Base-by-base conservation (phyloP, 2,888 invertebrate genomes). In the Leptinotarsa tumamoca region DNA sequence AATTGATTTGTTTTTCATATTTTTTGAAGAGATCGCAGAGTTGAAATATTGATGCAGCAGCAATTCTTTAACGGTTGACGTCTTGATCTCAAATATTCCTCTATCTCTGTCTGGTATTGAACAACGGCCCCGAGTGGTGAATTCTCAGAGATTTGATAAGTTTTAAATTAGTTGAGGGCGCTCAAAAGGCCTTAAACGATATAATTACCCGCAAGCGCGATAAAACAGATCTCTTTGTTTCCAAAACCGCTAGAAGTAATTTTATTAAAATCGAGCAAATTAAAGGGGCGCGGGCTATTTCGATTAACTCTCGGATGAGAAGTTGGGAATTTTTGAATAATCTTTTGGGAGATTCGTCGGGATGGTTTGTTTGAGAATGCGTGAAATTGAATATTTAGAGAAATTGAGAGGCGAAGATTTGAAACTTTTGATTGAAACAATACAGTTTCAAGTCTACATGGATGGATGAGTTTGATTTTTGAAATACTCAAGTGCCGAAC, bases 251-350 rank as follows among this genome's bases (percentile, higher is more conserved):
- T 67, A 72, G 73, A 76, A 77, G 75, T 75, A 72, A 77, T 79
- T 79, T 75, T 74, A 74, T 75, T 77, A 79, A 77, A 75, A 76
- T 74, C 74, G 43, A 69, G 66, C 69, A 72, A 79, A 79, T 79
- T 75, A 71, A 74, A 77, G 77, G 71, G 54, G 67, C 33, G 54
- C 33, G 7, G n/a, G 63, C 63, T 27, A 63, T 33, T 63, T 43
- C 33, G 27, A 63, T 43, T 63, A 18, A 43, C 33, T 63, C n/a
- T 63, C 43, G 14, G 33, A 63, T 43, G 17, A 18, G 43, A 63
- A 63, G 63, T 63, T 43, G 17, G 43, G 43, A 63, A 63, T 63
- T 33, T 63, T 63, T 43, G 15, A 58, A 58, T 58, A 15, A 58
- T 58, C 43, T 43, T 63, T 43, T n/a, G 27, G 3, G 43, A 15